phyloP scores from a whole-genome alignment of 53 echinoderm and acorn worm genomes.

The Echinometra lucunter region DNA sequence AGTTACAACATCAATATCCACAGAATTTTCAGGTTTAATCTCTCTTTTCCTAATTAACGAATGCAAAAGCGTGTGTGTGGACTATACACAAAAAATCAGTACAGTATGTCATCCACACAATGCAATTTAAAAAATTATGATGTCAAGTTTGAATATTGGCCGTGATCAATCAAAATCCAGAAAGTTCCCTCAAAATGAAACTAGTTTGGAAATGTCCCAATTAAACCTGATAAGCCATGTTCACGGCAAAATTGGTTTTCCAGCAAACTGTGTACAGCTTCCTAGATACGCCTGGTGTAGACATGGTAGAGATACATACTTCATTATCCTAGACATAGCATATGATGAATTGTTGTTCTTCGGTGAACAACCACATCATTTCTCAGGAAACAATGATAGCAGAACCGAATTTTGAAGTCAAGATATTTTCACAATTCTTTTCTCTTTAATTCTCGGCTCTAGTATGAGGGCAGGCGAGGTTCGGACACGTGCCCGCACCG shows the following conservation, averaged over 20 bases:
- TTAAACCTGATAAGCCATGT: neutral
- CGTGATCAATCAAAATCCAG: neutral
- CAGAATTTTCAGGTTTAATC: too few species aligned
- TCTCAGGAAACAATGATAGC: conserved; percentile 4
- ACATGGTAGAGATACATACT: neutral
- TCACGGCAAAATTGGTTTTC: neutral
- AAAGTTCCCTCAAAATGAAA: neutral
- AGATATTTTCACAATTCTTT: neutral
- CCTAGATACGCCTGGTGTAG: neutral
- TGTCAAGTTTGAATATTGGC: neutral
- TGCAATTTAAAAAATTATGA: neutral
- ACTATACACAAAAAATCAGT: neutral
- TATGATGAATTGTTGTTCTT: conserved; percentile 26
- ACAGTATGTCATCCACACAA: neutral
- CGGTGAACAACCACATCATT: neutral
- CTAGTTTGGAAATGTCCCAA: neutral
- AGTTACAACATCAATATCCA: too few species aligned
- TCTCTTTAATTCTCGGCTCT: neutral
- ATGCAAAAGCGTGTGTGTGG: too few species aligned
- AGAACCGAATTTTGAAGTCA: neutral
- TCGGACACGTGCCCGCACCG: neutral
- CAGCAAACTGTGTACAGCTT: neutral
- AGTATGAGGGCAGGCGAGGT: neutral
- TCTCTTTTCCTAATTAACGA: too few species aligned
- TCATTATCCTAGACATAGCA: neutral